phyloP scores from a whole-genome alignment of 1,140 invertebrate species.

The Adelges cooleyi region DNA sequence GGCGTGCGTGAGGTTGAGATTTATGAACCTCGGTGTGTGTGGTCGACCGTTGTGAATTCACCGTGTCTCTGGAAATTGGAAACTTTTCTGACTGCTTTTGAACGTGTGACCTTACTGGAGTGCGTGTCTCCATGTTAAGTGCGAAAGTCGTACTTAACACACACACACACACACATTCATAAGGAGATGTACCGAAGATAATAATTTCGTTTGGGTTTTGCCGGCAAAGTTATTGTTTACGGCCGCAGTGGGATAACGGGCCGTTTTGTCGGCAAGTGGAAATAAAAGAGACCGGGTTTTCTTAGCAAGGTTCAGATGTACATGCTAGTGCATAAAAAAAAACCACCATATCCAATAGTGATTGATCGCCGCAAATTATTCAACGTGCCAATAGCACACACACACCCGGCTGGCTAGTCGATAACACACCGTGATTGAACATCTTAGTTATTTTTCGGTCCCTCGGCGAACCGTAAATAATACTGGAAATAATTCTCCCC shows the following conservation, averaged over 20 bases:
- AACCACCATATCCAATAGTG: conserved; percentile 1
- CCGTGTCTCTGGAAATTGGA: neutral
- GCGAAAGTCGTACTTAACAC: too few relatives aligned
- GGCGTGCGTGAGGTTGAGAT: neutral
- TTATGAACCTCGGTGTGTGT: neutral
- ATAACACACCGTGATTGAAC: conserved; percentile 22
- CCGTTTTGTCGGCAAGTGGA: too few relatives aligned
- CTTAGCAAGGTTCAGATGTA: too few relatives aligned
- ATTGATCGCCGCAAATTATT: conserved; percentile 21
- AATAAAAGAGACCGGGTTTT: too few relatives aligned
- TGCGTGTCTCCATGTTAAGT: too few relatives aligned
- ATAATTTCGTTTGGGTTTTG: too few relatives aligned
- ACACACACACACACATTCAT: too few relatives aligned
- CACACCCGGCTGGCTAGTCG: conserved; percentile 3
- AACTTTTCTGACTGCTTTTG: conserved; percentile 3
- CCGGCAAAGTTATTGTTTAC: too few relatives aligned
- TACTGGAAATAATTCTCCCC: neutral
- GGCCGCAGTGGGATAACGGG: too few relatives aligned
- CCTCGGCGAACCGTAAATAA: conserved; percentile 1
- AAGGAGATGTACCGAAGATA: too few relatives aligned
- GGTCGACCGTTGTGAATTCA: neutral
- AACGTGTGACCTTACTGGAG: too few relatives aligned
- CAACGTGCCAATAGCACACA: conserved; percentile 18
- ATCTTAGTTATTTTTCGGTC: conserved; percentile 14
- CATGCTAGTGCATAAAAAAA: too few relatives aligned